Percentiles rank a stretch among this genome's conserved stretches.
These are phyloP conservation scores for Vicugna pacos DNA, from an alignment of 2,113 vertebrate species.

Conservation along the genomic window DNA sequence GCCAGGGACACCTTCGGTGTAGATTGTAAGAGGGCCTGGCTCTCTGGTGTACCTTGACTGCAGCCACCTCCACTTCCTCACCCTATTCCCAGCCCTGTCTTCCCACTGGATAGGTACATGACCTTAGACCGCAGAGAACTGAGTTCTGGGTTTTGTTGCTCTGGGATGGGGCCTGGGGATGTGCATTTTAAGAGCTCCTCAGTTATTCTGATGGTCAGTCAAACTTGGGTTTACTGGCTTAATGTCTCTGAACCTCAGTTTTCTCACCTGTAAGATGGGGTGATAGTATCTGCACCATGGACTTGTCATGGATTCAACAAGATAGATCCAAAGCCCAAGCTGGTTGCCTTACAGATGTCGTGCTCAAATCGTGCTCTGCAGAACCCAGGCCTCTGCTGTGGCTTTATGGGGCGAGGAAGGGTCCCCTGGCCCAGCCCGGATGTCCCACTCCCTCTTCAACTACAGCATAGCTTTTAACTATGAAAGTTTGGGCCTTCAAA, in stretches of 20 bases:
- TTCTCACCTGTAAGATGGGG: background rate
- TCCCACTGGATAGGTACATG: background rate
- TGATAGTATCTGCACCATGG: background rate
- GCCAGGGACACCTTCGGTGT: accelerated
- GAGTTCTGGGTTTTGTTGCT: background rate
- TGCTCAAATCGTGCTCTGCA: background rate
- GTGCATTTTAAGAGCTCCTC: background rate
- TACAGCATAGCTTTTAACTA: background rate
- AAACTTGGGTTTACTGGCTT: background rate
- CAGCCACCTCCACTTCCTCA: background rate
- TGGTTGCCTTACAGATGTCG: background rate
- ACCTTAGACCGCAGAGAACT: background rate
- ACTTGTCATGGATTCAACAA: background rate
- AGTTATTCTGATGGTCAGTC: background rate
- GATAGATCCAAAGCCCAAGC: background rate
- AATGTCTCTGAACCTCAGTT: background rate
- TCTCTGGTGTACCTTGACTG: background rate
- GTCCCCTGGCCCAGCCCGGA: background rate
- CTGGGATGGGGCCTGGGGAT: background rate
- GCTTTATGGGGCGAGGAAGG: background rate
- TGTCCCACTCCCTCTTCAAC: background rate
- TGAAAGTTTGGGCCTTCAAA: background rate
- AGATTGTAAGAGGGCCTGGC: background rate
- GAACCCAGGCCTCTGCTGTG: background rate
- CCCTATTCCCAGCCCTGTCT: background rate